Evolutionary conservation across 2,888 invertebrate species (phyloP).

Genomic region (Leptinotarsa peninsularis): DNA sequence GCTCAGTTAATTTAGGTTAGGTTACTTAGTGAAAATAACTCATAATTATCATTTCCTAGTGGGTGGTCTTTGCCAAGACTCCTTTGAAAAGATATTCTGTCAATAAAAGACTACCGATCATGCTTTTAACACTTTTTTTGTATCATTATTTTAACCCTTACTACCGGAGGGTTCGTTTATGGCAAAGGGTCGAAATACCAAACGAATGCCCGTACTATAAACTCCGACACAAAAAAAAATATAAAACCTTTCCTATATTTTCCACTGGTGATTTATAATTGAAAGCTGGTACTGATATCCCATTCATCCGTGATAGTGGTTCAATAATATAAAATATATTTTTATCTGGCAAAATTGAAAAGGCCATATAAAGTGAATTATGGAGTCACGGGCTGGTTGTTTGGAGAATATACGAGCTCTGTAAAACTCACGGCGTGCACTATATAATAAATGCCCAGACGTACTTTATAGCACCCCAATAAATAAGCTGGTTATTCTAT

Average conservation of each 20-base stretch:
- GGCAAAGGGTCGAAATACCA: neutral
- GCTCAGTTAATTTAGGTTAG: no score
- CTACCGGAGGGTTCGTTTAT: neutral
- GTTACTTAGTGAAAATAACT: no score
- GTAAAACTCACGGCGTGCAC: slow-evolving; percentile 62
- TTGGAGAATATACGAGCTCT: slow-evolving; percentile 59
- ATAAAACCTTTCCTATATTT: slow-evolving; percentile 9
- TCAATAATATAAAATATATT: slow-evolving; percentile 49
- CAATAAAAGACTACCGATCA: neutral
- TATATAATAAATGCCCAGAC: slow-evolving; percentile 64
- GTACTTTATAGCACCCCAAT: slow-evolving; percentile 64
- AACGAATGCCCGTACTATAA: neutral
- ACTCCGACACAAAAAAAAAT: neutral
- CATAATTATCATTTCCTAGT: no score
- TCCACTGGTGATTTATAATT: slow-evolving; percentile 8
- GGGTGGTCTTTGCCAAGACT: neutral
- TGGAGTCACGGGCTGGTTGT: slow-evolving; percentile 59
- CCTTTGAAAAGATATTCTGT: neutral
- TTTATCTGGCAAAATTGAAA: slow-evolving; percentile 53
- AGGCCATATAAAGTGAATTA: slow-evolving; percentile 62
- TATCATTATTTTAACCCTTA: neutral
- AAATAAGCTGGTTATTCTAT: slow-evolving; percentile 66
- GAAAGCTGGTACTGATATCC: slow-evolving; percentile 21
- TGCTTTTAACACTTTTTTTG: slow-evolving; percentile 2
- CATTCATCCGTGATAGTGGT: slow-evolving; percentile 36